phyloP scores from a whole-genome alignment of 2,113 vertebrate species.

The Chloroceryle aenea region DNA sequence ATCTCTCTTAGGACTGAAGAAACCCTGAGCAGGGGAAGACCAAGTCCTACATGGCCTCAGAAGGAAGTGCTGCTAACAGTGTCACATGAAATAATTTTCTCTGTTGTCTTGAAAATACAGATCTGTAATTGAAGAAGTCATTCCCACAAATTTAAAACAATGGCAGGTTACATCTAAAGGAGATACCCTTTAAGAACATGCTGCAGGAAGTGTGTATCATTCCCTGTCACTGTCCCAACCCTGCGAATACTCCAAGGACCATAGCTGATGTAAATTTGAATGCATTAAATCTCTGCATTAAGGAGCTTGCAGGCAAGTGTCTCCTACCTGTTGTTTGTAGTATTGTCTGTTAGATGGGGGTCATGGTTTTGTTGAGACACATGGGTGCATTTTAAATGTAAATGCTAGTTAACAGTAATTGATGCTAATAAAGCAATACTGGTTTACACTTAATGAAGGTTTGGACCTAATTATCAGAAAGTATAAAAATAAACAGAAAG shows the following conservation, averaged over 20 bases:
- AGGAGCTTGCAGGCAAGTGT: not conserved
- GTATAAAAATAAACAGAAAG: not conserved
- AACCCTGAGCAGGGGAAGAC: not conserved
- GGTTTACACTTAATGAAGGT: not conserved
- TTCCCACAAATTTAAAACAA: not conserved
- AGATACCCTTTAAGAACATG: rapidly evolving
- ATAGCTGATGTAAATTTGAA: not conserved
- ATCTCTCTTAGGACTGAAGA: not conserved
- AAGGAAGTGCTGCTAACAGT: not conserved
- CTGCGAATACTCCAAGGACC: not conserved
- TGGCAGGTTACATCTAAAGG: not conserved
- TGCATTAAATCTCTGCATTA: not conserved
- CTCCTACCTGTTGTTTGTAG: not conserved
- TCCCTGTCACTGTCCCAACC: not conserved
- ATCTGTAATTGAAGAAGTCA: not conserved
- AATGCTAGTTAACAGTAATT: not conserved
- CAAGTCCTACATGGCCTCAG: not conserved
- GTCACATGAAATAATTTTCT: not conserved
- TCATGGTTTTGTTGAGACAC: not conserved
- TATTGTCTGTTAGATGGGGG: not conserved
- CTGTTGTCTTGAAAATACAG: not conserved
- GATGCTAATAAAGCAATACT: not conserved
- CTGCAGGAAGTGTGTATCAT: not conserved
- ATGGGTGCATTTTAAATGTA: not conserved
- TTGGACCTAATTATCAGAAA: not conserved